These are phyloP conservation scores for Sclerodermus sp. DNA, from an alignment of 2,888 invertebrate genomes.

Conservation along the genomic window DNA sequence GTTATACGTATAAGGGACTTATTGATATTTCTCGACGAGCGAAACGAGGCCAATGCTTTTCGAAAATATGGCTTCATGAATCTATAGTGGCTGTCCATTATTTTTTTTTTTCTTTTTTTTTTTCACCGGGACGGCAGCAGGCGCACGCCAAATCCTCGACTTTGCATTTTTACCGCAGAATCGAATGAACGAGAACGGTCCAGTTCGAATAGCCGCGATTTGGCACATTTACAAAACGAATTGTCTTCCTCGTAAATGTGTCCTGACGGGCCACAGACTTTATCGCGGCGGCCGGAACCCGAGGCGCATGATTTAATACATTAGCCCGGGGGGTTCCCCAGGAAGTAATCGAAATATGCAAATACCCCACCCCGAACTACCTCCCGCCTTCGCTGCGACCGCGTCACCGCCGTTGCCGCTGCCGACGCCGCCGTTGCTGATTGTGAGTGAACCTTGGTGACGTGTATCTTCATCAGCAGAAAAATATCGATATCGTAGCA, in stretches of 20 bases:
- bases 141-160: not conserved
- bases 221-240: not conserved
- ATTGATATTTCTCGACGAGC: too few relatives aligned
- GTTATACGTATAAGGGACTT: too few relatives aligned
- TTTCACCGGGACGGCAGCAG: not conserved
- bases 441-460: not conserved
- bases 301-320: not conserved
- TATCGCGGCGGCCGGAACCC: not conserved
- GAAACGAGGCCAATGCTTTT: too few relatives aligned
- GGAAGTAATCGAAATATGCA: not conserved
- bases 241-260: not conserved
- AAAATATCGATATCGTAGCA: too few relatives aligned
- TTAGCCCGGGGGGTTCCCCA: not conserved
- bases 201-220: not conserved
- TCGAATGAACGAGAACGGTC: not conserved
- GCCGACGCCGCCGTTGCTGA: not conserved
- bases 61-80: too few relatives aligned
- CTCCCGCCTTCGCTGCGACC: not conserved
- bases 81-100: too few relatives aligned
- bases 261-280: not conserved
- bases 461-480: too few relatives aligned
- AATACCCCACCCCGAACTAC: not conserved
- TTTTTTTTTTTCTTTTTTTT: too few relatives aligned
- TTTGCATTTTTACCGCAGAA: not conserved
- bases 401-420: not conserved